Evolutionary conservation across 2,113 vertebrate species (phyloP).

Genomic region (Zingel zingel): DNA sequence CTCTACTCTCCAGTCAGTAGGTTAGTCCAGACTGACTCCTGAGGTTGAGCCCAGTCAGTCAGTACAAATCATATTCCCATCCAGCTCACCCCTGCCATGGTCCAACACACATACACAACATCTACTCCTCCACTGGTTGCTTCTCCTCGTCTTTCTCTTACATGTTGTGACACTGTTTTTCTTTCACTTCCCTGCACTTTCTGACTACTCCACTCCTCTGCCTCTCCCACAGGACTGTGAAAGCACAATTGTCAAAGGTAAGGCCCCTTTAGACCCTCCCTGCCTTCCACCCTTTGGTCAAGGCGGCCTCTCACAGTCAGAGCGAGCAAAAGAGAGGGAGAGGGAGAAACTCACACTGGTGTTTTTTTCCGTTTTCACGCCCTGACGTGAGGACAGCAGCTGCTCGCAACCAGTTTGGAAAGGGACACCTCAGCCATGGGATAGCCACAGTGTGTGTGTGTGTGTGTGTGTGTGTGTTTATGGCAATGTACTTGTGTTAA

Average conservation of each 20-base stretch:
- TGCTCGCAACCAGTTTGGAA: conserved; percentile 65
- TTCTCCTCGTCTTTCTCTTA: conserved; percentile 37
- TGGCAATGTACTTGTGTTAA: neutral
- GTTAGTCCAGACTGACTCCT: conserved; percentile 43
- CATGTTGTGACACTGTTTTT: conserved; percentile 57
- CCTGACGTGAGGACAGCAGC: conserved; percentile 79
- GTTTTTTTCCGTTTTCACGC: conserved; percentile 62
- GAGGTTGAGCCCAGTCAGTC: conserved; percentile 45
- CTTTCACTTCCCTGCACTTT: conserved; percentile 35
- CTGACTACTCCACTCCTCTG: conserved; percentile 17
- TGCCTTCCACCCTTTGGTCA: conserved; percentile 71
- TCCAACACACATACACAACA: conserved; percentile 8
- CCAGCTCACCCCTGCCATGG: conserved; percentile 1
- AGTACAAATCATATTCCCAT: conserved; percentile 37
- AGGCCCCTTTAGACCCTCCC: conserved; percentile 72
- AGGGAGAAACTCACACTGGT: conserved; percentile 57
- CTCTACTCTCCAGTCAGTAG: conserved; percentile 37
- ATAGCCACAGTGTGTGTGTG: neutral
- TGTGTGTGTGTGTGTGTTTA: conserved; percentile 34
- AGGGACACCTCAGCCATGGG: conserved; percentile 59
- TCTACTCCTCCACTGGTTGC: conserved; percentile 27
- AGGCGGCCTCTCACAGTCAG: conserved; percentile 67
- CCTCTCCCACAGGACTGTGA: conserved; percentile 62
- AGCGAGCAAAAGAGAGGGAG: conserved; percentile 31
- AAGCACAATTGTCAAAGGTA: conserved; percentile 76